Evolutionary conservation across 2,113 vertebrate species (phyloP).

Genomic region (Gulo gulo): DNA sequence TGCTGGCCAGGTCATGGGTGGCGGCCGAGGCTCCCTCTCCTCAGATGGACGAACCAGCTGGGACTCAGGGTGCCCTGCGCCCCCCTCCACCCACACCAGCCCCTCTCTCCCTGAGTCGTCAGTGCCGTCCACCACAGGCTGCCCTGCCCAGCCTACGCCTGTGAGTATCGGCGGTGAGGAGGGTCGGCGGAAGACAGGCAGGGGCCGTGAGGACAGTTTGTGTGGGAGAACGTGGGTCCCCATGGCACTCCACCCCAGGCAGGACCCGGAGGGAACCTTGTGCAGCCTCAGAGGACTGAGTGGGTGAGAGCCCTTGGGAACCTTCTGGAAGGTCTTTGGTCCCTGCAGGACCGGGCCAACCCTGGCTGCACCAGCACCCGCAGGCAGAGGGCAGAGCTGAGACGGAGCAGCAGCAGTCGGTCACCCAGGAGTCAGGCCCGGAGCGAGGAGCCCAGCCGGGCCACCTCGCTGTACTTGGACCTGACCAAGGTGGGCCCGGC

Average conservation of each 20-base stretch:
- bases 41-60: conserved; percentile 75
- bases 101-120: conserved; percentile 64
- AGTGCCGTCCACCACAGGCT: neutral
- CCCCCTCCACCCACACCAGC: conserved; percentile 60
- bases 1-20: conserved; percentile 57
- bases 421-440: conserved; percentile 83
- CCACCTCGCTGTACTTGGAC: conserved; percentile 48
- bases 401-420: conserved; percentile 83
- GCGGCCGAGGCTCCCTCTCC: conserved; percentile 67
- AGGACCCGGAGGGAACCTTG: neutral
- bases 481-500: conserved; percentile 70
- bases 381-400: conserved; percentile 58
- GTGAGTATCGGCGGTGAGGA: conserved; percentile 80
- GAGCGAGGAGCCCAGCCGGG: conserved; percentile 32
- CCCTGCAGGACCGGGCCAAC: conserved; percentile 80
- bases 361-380: neutral
- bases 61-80: conserved; percentile 58
- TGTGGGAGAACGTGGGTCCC: neutral
- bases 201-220: accelerated
- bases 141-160: conserved; percentile 85
- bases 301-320: neutral
- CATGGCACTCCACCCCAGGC: neutral
- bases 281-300: neutral
- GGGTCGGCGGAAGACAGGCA: accelerated
- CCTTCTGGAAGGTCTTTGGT: neutral